Percentiles rank a stretch among this genome's conserved stretches.
Evolutionary conservation across 1,140 invertebrate species (phyloP).

Genomic region (Drosophila bocqueti): DNA sequence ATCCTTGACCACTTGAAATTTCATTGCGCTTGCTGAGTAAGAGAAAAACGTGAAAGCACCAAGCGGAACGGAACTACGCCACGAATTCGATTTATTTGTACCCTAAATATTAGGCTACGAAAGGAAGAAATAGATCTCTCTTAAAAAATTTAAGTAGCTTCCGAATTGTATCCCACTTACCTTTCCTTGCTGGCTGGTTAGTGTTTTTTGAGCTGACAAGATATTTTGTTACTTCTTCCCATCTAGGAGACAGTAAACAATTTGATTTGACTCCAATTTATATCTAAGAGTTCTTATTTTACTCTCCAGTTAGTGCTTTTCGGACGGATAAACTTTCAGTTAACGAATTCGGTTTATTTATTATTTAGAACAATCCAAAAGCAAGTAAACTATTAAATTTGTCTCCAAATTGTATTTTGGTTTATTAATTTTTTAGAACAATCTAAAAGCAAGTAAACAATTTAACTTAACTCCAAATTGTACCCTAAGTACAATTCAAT

Average conservation of each 20-base stretch:
- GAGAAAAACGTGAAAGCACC: slow-evolving; percentile 7
- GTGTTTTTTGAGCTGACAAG: not conserved
- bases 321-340: not conserved
- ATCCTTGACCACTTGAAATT: slow-evolving; percentile 62
- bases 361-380: not conserved
- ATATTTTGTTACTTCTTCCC: not conserved
- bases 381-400: not conserved
- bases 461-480: not conserved
- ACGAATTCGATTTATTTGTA: not conserved
- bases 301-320: not conserved
- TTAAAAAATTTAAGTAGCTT: not conserved
- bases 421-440: not conserved
- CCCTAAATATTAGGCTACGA: not conserved
- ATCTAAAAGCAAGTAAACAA: not conserved
- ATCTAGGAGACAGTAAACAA: not conserved
- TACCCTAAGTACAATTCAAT: too few species aligned
- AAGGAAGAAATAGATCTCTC: not conserved
- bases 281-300: not conserved
- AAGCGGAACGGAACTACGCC: not conserved
- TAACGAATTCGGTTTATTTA: not conserved
- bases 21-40: slow-evolving; percentile 56
- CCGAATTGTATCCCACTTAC: not conserved
- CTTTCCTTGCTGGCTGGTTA: not conserved
- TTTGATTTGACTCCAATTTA: not conserved
- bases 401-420: not conserved